These are phyloP conservation scores for Poeciliopsis turneri DNA, from an alignment of 2,797 vertebrate genomes.

Conservation along the genomic window DNA sequence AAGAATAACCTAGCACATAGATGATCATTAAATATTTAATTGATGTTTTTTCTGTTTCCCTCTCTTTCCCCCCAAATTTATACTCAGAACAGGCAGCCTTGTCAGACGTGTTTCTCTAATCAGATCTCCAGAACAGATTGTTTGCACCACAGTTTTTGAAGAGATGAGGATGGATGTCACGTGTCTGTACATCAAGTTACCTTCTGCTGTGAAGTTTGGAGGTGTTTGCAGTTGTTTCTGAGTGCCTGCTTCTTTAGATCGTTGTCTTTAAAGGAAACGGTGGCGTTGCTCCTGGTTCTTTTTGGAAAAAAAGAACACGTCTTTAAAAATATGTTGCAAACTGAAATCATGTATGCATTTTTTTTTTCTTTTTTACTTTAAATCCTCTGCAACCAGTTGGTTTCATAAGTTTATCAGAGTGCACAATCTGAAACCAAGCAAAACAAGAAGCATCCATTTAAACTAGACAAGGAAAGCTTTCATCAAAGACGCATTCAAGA, in stretches of 20 bases:
- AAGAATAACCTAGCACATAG: constrained; percentile 12
- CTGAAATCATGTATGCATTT: background rate
- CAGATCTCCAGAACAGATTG: background rate
- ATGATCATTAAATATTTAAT: background rate
- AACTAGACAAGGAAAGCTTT: background rate
- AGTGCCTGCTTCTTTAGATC: background rate
- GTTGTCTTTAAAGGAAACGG: background rate
- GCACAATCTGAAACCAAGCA: background rate
- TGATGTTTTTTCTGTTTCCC: constrained; percentile 15
- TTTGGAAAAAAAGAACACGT: background rate
- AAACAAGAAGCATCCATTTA: background rate
- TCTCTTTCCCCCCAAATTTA: background rate
- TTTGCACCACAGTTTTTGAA: background rate
- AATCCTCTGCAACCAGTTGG: background rate
- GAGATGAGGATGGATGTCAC: background rate
- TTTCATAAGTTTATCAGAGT: too few relatives aligned
- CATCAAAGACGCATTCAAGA: background rate
- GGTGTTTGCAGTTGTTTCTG: background rate
- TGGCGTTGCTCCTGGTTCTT: background rate
- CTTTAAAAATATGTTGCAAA: background rate
- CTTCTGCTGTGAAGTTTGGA: background rate
- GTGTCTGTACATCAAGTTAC: background rate
- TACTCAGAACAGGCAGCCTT: background rate
- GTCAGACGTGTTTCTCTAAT: constrained; percentile 4
- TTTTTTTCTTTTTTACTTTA: background rate